Evolutionary conservation across 2,113 vertebrate species (phyloP).

Genomic region (Anguilla japonica): DNA sequence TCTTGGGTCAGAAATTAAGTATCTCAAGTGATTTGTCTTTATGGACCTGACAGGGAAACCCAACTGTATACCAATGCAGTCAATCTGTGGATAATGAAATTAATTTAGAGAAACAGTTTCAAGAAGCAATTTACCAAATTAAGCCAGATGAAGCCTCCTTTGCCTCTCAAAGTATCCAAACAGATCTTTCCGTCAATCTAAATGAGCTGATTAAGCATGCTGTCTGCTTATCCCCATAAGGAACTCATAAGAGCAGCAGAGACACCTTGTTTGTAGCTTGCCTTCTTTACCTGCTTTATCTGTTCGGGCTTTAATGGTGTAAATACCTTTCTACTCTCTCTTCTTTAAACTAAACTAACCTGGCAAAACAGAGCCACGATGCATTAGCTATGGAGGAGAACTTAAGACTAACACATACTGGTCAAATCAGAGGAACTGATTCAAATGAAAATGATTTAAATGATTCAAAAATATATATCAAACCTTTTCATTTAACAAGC

Average conservation of each 20-base stretch:
- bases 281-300: background rate
- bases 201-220: background rate
- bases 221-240: conserved; percentile 9
- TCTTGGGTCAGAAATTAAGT: too few species aligned
- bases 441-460: too few species aligned
- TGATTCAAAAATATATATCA: too few species aligned
- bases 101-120: background rate
- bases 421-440: too few species aligned
- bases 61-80: background rate
- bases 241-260: background rate
- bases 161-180: background rate
- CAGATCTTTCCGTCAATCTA: background rate
- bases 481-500: too few species aligned
- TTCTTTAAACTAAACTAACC: background rate
- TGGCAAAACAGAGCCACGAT: conserved; percentile 51
- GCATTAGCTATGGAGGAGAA: conserved; percentile 41
- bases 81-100: background rate
- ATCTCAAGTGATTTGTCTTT: too few species aligned
- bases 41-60: background rate
- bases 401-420: conserved; percentile 52
- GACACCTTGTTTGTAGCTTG: conserved; percentile 9
- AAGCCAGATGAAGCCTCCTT: background rate
- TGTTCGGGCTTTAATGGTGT: conserved; percentile 7
- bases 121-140: background rate
- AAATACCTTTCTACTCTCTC: background rate